phyloP scores from a whole-genome alignment of 2,888 invertebrate genomes.

The Polydrusus pterygomalis region DNA sequence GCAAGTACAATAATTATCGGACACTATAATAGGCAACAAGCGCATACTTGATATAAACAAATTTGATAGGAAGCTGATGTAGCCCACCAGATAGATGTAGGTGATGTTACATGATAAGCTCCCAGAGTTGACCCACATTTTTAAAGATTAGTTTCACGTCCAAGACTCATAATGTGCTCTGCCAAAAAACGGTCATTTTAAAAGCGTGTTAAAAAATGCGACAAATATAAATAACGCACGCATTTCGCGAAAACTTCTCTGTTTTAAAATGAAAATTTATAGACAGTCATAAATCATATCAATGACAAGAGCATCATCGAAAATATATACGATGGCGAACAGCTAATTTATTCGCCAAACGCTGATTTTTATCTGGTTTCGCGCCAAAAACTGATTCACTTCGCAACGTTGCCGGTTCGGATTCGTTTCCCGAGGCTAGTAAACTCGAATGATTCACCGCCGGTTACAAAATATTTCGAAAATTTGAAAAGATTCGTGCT shows the following conservation, averaged over 20 bases:
- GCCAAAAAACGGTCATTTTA: background rate
- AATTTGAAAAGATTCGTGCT: constrained; percentile 11
- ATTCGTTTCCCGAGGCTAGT: constrained; percentile 14
- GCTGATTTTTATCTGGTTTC: constrained; percentile 24
- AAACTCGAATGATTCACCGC: constrained; percentile 22
- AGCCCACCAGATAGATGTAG: too few species aligned
- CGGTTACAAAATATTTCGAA: constrained; percentile 14
- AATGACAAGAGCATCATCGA: constrained; percentile 22
- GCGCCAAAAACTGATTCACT: constrained; percentile 26
- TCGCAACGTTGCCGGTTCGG: background rate
- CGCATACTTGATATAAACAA: too few species aligned
- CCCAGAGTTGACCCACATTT: too few species aligned
- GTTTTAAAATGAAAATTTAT: constrained; percentile 20
- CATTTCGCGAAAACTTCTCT: constrained; percentile 14
- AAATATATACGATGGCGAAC: constrained; percentile 7
- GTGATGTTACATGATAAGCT: too few species aligned
- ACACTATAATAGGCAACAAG: too few species aligned
- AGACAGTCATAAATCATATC: constrained; percentile 13
- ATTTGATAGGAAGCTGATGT: too few species aligned
- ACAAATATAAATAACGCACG: constrained; percentile 8
- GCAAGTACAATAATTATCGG: too few species aligned
- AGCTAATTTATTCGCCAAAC: constrained; percentile 23
- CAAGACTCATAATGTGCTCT: background rate
- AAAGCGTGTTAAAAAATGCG: background rate
- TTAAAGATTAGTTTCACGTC: background rate